Evolutionary conservation across 2,888 invertebrate species (phyloP).

Genomic region (Lysandra coridon): DNA sequence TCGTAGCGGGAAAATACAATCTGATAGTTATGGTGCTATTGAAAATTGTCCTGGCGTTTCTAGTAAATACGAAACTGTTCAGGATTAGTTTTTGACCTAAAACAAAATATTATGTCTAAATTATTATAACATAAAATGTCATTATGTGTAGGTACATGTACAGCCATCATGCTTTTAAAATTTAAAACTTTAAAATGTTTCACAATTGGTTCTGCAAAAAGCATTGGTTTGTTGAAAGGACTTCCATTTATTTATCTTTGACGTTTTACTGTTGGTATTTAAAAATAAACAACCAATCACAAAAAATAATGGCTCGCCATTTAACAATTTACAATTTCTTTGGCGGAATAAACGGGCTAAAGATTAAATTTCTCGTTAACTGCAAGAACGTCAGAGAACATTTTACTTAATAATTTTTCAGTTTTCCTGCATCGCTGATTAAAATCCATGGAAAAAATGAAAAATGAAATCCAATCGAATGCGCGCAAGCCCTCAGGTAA

Average conservation of each 20-base stretch:
- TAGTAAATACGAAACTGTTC: not conserved
- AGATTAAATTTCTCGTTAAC: conserved; percentile 21
- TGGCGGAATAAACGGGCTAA: conserved; percentile 1
- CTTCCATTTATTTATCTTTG: not conserved
- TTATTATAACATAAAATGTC: too few species aligned
- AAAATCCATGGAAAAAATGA: conserved; percentile 17
- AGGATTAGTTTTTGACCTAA: too few species aligned
- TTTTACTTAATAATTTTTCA: conserved; percentile 16
- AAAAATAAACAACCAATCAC: conserved; percentile 3
- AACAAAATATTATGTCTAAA: too few species aligned
- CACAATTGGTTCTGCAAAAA: not conserved
- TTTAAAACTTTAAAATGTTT: not conserved
- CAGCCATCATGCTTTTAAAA: too few species aligned
- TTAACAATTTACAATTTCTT: conserved; percentile 9
- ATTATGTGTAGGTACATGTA: too few species aligned
- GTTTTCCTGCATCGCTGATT: conserved; percentile 24
- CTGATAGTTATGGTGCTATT: not conserved
- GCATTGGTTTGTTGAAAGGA: not conserved
- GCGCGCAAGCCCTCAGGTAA: conserved; percentile 26
- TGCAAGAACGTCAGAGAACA: conserved; percentile 10
- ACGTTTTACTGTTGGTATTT: not conserved
- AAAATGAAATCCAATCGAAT: conserved; percentile 23
- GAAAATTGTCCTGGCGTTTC: not conserved
- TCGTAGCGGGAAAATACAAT: not conserved
- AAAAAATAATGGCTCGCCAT: not conserved